A percentile compares a stretch with the other conserved stretches of the same genome.
These are phyloP conservation scores for Emydura subglobosa DNA, from an alignment of 2,113 vertebrate species.

Conservation along the genomic window DNA sequence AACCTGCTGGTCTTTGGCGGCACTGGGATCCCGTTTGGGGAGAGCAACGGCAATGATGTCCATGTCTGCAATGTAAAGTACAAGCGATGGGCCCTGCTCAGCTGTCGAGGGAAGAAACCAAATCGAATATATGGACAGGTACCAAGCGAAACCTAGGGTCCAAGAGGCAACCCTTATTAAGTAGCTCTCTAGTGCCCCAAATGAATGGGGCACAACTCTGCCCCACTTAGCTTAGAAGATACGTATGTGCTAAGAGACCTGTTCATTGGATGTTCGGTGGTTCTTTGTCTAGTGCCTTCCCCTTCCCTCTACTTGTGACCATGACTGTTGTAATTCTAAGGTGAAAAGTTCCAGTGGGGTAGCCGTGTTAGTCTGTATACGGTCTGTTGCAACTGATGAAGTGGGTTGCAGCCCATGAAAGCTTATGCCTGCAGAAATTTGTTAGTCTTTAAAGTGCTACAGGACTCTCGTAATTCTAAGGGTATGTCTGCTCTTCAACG, in stretches of 20 bases:
- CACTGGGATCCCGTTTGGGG: constrained; percentile 96
- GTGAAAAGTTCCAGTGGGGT: too few relatives aligned
- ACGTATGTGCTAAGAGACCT: fast-evolving
- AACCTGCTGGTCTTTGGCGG: constrained; percentile 97
- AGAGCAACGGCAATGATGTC: constrained; percentile 96
- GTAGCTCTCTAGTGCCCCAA: fast-evolving
- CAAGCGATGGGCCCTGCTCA: constrained; percentile 95
- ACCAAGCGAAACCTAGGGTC: background rate
- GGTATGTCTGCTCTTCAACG: background rate
- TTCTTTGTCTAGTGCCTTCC: fast-evolving
- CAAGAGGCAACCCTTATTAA: fast-evolving
- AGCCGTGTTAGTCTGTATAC: too few relatives aligned
- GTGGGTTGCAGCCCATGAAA: too few relatives aligned
- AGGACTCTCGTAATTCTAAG: background rate
- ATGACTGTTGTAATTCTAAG: background rate
- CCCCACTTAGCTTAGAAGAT: background rate
- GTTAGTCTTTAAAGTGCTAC: too few relatives aligned
- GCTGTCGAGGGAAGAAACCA: constrained; percentile 96
- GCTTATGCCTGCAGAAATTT: too few relatives aligned
- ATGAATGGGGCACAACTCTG: background rate
- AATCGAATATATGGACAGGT: constrained; percentile 98
- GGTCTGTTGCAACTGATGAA: too few relatives aligned
- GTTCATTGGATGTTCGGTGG: fast-evolving
- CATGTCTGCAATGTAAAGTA: constrained; percentile 98
- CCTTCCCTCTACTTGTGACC: background rate